Evolutionary conservation across 2,113 vertebrate genomes (phyloP), one percentile per base, ranked within the genome.

Genomic region (Nanorana parkeri): DNA sequence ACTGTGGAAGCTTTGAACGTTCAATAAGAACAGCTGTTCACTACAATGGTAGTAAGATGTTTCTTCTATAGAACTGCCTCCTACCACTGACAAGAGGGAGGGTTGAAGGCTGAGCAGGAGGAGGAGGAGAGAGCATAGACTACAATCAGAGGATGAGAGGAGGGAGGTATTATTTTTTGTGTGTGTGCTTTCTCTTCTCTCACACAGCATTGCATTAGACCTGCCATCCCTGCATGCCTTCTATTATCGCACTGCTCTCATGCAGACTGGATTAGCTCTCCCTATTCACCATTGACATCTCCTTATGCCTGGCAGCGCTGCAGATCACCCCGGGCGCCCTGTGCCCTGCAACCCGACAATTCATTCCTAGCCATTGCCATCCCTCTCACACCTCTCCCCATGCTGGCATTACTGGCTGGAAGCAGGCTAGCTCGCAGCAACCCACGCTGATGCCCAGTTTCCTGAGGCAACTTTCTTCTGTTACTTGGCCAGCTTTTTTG

Each of bases 371-470:
- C 68, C 47, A 52, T 21, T 24, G 2, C 8, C 17, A 1, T 28
- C 26, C 32, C 55, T 60, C 32, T 17, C 17, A n/a, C 21, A 6
- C 19, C 29, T 2, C 52, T 61, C 21, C 63, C 29, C 51, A 68
- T 83, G 80, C 23, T 76, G 72, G 51, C 28, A 47, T 36, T 32
- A 21, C 29, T 17, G 5, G 58, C 28, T 65, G 83, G 63, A 80
- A 73, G 84, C 85, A 79, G 69, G 56, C 85, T 77, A 89, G 82
- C 84, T 84, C 5, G 84, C 41, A 68, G 77, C 7, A 86, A 84
- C 83, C 82, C 28, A 86, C 88, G 90, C 90, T 90, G 92, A 91
- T 87, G 90, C 89, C 90, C 90, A 90, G 86, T 84, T 89, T 90
- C 89, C 91, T 86, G 90, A 88, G 86, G 19, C 83, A 89, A 85